A percentile compares a stretch with the other conserved stretches of the same genome.
These are phyloP conservation scores for Parnassius smintheus DNA, from an alignment of 2,888 invertebrate genomes.

Conservation along the genomic window DNA sequence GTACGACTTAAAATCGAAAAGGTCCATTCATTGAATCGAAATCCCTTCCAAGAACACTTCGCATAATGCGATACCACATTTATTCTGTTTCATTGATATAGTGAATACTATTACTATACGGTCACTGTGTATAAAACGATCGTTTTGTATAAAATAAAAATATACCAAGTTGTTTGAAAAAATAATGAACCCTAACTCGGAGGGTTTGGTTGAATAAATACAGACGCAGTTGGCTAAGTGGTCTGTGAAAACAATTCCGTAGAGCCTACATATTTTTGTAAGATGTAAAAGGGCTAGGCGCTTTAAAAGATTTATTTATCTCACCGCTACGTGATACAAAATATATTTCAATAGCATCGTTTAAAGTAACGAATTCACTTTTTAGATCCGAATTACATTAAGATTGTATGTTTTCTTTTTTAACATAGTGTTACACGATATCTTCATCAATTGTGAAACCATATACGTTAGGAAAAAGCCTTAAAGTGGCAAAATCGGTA, in stretches of 20 bases:
- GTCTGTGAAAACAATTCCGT: conserved; percentile 15
- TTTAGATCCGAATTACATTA: too few relatives aligned
- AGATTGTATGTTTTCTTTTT: too few relatives aligned
- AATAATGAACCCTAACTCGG: conserved; percentile 10
- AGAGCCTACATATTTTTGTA: not conserved
- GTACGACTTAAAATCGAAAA: conserved; percentile 36
- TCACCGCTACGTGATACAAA: too few relatives aligned
- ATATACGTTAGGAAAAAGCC: too few relatives aligned
- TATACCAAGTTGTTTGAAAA: conserved; percentile 16
- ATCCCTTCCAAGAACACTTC: conserved; percentile 56
- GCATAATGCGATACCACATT: conserved; percentile 61
- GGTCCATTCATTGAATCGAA: conserved; percentile 55
- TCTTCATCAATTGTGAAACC: too few relatives aligned
- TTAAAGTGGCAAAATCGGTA: too few relatives aligned
- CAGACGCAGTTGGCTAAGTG: conserved; percentile 8
- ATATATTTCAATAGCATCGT: too few relatives aligned
- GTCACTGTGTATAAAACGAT: conserved; percentile 4
- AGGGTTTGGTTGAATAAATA: conserved; percentile 11
- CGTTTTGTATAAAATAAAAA: conserved; percentile 18
- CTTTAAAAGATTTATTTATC: too few relatives aligned
- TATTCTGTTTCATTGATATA: conserved; percentile 60
- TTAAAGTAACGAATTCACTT: too few relatives aligned
- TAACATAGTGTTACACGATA: too few relatives aligned
- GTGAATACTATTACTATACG: conserved; percentile 32
- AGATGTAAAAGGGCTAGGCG: not conserved